These are phyloP conservation scores for Anser cygnoides DNA, from an alignment of 2,113 vertebrate genomes.

Conservation along the genomic window DNA sequence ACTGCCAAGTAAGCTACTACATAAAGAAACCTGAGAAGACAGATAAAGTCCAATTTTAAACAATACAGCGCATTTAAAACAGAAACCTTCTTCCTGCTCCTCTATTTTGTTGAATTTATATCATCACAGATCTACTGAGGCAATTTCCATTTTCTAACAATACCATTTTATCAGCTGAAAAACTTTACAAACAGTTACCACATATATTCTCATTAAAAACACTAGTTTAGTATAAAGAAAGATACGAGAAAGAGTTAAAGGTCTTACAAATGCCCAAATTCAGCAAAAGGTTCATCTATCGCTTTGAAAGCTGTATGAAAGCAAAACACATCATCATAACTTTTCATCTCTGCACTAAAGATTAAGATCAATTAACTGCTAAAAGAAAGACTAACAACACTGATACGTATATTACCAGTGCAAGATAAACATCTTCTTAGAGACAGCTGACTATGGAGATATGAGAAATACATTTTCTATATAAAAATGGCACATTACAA, in stretches of 20 bases:
- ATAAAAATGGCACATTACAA: neutral
- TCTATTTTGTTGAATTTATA: neutral
- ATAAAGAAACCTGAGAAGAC: neutral
- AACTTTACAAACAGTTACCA: neutral
- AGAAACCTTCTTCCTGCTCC: slow-evolving; percentile 10
- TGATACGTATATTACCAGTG: neutral
- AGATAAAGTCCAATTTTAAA: neutral
- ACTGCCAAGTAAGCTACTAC: neutral
- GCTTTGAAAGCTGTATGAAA: slow-evolving; percentile 4
- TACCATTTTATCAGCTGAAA: slow-evolving; percentile 8
- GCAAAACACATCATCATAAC: neutral
- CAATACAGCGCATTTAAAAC: neutral
- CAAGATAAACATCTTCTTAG: slow-evolving; percentile 5
- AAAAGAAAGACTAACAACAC: neutral
- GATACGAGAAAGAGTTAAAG: neutral
- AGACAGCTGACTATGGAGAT: neutral
- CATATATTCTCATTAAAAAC: neutral
- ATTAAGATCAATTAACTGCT: neutral
- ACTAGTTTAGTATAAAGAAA: neutral
- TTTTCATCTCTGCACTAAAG: neutral
- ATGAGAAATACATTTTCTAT: neutral
- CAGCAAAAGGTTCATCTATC: neutral
- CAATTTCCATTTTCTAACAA: neutral
- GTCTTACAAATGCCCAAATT: neutral
- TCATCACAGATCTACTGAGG: neutral